Evolutionary conservation across 2,888 invertebrate genomes (phyloP), one percentile per base, ranked within the genome.

Genomic region (Leucoma salicis): DNA sequence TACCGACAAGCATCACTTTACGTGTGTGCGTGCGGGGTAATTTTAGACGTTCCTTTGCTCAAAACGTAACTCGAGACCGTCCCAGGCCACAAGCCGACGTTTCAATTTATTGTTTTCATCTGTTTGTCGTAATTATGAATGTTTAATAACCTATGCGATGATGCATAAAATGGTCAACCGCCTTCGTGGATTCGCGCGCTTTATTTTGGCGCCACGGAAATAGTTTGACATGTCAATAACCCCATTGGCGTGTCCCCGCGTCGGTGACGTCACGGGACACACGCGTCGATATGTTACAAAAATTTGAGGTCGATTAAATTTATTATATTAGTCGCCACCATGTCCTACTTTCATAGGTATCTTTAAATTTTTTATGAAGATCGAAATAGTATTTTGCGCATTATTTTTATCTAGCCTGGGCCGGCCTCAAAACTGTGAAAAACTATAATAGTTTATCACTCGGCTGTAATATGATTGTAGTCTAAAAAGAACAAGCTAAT

Each of bases 31-130:
- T 83, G 85, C 79, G 80, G 67, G 81, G 88, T 88, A 88, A 89
- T 88, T 89, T 89, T 89, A 88, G 88, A 85, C 86, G 87, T 84
- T 88, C 86, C 87, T 87, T 88, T 87, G 87, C 88, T 88, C 84
- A 84, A 87, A 88, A 85, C 82, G 89, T 82, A 89, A 89, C 81
- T 66, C 77, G 85, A 89, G 76, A 87, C 74, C 81, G 82, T 82
- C 87, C 85, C 87, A 85, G 87, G 87, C 88, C 86, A 74, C 87
- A 87, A 86, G 77, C 74, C 82, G 82, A 83, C 82, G 82, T 74
- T 80, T 76, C 77, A 81, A 84, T 86, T 86, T 85, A 86, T 88
- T 87, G 86, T 88, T 87, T 87, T 82, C 82, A 82, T 82, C 74
- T 80, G 81, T 83, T 83, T 79, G 80, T 78, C 70, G 71, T 77